Evolutionary conservation across 2,888 invertebrate genomes (phyloP).

Genomic region (Plebejus melissa): DNA sequence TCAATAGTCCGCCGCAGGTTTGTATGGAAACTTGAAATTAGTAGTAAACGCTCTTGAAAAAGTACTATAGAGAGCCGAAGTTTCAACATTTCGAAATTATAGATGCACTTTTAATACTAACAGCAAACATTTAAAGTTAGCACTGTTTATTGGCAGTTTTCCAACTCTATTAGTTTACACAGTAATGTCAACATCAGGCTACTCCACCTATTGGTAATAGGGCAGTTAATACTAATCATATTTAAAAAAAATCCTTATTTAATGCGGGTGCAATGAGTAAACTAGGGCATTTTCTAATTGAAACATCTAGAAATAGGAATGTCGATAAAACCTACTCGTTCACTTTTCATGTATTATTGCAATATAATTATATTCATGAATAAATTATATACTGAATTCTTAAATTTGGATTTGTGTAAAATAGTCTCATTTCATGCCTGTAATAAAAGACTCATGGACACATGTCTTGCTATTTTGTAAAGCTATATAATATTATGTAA

Average conservation of each 20-base stretch:
- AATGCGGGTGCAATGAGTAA: neutral
- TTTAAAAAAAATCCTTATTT: neutral
- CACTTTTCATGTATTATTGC: too few species aligned
- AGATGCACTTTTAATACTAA: neutral
- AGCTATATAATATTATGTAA: too few species aligned
- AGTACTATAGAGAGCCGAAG: too few species aligned
- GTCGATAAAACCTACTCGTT: neutral
- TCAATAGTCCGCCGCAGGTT: too few species aligned
- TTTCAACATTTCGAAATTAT: neutral
- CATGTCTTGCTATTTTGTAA: too few species aligned
- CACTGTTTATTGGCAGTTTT: neutral
- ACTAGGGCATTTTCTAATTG: neutral
- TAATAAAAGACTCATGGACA: too few species aligned
- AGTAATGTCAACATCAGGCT: neutral
- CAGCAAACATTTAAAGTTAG: neutral
- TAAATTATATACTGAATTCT: too few species aligned
- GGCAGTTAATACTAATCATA: neutral
- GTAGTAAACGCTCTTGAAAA: too few species aligned
- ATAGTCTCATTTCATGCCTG: too few species aligned
- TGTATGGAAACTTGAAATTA: too few species aligned
- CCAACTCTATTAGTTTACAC: slow-evolving; percentile 2
- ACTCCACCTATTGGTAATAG: neutral
- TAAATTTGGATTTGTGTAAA: too few species aligned
- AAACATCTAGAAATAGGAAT: slow-evolving; percentile 3
- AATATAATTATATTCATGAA: too few species aligned